Evolutionary conservation across 2,888 invertebrate species (phyloP).

Genomic region (Pasiphila rectangulata): DNA sequence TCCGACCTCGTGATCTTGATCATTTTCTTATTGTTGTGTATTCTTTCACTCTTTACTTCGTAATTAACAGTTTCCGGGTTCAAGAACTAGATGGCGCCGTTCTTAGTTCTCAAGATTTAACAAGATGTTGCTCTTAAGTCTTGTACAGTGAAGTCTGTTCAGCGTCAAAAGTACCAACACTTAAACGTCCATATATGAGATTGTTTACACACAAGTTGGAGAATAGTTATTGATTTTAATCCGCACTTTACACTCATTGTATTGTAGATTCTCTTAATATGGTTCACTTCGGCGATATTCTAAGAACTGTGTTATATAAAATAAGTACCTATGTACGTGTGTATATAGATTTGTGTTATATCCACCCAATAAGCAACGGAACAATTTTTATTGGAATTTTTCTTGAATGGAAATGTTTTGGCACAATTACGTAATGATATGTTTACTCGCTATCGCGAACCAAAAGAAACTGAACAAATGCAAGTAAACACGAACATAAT

Average conservation of each 20-base stretch:
- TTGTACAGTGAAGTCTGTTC: slow-evolving; percentile 1
- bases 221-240: slow-evolving; percentile 36
- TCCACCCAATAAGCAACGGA: no score
- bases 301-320: background rate
- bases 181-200: slow-evolving; percentile 52
- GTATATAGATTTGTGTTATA: no score
- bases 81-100: slow-evolving; percentile 11
- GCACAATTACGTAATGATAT: no score
- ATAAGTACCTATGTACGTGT: background rate
- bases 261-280: slow-evolving; percentile 14
- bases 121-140: slow-evolving; percentile 5
- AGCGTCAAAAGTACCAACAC: slow-evolving; percentile 51
- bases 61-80: background rate
- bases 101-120: slow-evolving; percentile 1
- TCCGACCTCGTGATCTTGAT: slow-evolving; percentile 11
- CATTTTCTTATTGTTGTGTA: slow-evolving; percentile 1
- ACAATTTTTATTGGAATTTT: no score
- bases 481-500: background rate
- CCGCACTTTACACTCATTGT: slow-evolving; percentile 44
- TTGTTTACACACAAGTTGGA: slow-evolving; percentile 41
- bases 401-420: no score
- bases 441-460: background rate
- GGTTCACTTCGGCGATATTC: slow-evolving; percentile 3
- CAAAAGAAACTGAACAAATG: background rate
- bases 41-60: background rate